These are phyloP conservation scores for Percina caprodes DNA, from an alignment of 2,113 vertebrate genomes.

Conservation along the genomic window DNA sequence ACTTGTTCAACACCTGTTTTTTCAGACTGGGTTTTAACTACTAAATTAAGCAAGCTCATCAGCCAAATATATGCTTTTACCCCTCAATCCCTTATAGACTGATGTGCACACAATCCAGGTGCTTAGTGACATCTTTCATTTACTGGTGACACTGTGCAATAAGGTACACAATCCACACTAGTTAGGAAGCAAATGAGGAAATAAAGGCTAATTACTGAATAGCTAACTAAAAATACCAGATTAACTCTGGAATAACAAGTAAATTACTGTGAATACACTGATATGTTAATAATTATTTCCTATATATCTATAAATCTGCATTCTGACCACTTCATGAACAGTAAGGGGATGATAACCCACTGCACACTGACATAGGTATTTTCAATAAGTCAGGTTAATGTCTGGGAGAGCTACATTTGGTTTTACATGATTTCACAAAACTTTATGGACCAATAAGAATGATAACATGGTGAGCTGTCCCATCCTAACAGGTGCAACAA, in stretches of 20 bases:
- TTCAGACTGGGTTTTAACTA: conserved; percentile 26
- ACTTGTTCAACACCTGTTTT: conserved; percentile 21
- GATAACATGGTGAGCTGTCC: background rate
- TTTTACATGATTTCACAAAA: background rate
- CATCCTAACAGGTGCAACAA: background rate
- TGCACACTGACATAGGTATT: background rate
- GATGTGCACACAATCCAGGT: background rate
- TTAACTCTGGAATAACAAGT: background rate
- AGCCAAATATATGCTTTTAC: background rate
- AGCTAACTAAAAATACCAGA: background rate
- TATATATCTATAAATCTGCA: background rate
- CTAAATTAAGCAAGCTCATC: background rate
- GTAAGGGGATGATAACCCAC: background rate
- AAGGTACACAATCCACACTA: background rate
- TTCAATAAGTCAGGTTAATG: background rate
- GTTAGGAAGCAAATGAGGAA: background rate
- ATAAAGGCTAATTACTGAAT: background rate
- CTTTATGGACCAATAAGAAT: background rate
- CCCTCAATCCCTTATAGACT: background rate
- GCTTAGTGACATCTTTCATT: background rate
- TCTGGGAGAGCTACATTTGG: background rate
- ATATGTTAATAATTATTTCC: background rate
- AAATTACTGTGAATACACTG: no score
- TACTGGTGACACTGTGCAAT: no score
- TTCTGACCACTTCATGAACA: background rate